Conservation (phyloP, 2,797 vertebrate species). For the Chelonia mydas region DNA sequence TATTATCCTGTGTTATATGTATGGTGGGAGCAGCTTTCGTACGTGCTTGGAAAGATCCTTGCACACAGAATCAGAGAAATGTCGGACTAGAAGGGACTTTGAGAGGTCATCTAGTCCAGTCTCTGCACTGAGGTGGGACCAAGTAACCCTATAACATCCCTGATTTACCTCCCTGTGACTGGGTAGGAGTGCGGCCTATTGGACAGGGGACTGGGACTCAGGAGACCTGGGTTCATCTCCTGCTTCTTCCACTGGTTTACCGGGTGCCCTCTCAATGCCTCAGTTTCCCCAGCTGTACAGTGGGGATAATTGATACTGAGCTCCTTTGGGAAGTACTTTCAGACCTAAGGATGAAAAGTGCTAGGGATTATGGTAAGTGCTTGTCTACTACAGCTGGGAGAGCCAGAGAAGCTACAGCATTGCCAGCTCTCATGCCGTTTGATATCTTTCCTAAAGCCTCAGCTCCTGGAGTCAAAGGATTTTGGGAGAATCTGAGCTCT, state of each 20-base stretch:
- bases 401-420: neutral
- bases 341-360: neutral
- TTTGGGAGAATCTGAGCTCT: neutral
- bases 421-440: neutral
- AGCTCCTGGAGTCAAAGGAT: neutral
- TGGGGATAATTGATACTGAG: neutral
- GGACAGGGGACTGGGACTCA: neutral
- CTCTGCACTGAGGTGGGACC: no score
- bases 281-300: neutral
- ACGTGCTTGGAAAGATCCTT: neutral
- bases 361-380: neutral
- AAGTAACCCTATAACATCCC: neutral
- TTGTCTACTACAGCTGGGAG: neutral
- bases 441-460: neutral
- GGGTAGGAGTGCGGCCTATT: neutral
- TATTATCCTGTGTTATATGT: neutral
- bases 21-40: neutral
- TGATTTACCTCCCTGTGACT: neutral
- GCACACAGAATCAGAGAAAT: neutral
- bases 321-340: neutral
- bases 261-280: neutral
- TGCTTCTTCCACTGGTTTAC: neutral
- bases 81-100: neutral
- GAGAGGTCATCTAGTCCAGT: neutral
- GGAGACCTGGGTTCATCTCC: neutral